Conservation (phyloP, 2,797 vertebrate genomes). For the Phataginus tetradactyla region DNA sequence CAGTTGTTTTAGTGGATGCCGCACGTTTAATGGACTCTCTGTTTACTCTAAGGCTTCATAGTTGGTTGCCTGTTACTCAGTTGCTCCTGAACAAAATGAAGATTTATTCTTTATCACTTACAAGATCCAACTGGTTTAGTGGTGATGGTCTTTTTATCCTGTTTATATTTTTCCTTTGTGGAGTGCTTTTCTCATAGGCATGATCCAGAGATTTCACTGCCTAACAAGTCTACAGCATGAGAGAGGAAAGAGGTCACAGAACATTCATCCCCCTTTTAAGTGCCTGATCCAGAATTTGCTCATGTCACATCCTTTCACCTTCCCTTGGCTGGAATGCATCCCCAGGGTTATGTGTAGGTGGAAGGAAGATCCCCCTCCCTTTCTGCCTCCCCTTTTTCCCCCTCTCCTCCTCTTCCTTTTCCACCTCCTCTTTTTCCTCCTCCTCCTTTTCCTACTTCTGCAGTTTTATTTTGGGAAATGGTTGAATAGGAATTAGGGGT, state of each 20-base stretch:
- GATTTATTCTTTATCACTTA: background rate
- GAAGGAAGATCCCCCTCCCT: background rate
- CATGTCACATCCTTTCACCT: background rate
- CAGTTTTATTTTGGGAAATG: background rate
- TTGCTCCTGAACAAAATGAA: background rate
- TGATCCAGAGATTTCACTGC: background rate
- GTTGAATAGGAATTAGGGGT: background rate
- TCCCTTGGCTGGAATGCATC: background rate
- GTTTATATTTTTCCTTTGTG: background rate
- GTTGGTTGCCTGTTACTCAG: background rate
- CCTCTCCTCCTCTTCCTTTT: background rate
- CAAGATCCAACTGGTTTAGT: background rate
- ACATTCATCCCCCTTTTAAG: background rate
- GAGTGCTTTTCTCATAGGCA: background rate
- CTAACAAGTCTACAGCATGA: background rate
- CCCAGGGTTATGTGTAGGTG: background rate
- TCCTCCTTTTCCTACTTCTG: background rate
- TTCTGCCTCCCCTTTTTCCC: background rate
- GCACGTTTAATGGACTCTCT: background rate
- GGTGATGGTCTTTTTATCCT: background rate
- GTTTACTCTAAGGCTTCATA: background rate
- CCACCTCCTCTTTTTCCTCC: background rate
- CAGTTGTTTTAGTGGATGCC: background rate
- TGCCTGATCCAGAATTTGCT: background rate
- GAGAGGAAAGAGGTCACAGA: background rate